A percentile compares a stretch with the other conserved stretches of the same genome.
phyloP scores from a whole-genome alignment of 2,113 vertebrate genomes.

The Chaetops frenatus region DNA sequence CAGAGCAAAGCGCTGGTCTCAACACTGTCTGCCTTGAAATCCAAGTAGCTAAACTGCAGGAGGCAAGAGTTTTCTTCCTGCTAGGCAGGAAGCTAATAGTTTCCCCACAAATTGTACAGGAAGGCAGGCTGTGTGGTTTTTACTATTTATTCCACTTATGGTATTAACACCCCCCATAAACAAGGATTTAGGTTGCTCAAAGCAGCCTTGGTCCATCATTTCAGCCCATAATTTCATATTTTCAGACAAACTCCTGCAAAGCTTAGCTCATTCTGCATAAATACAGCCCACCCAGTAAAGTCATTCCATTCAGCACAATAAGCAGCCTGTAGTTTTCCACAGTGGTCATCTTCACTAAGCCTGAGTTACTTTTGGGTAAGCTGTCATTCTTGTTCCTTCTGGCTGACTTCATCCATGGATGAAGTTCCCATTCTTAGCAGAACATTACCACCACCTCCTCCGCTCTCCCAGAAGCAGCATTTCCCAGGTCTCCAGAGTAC shows the following conservation, averaged over 20 bases:
- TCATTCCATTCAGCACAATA: not conserved
- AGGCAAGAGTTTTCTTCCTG: constrained; percentile 37
- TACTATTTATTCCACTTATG: not conserved
- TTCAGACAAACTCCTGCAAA: not conserved
- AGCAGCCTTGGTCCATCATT: not conserved
- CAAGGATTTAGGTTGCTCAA: not conserved
- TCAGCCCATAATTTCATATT: not conserved
- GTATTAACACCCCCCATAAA: not conserved
- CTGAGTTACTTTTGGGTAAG: not conserved
- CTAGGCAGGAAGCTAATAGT: constrained; percentile 19
- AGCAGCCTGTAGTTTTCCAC: not conserved
- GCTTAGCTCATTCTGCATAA: not conserved
- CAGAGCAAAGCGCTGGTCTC: not conserved
- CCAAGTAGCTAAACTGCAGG: constrained; percentile 26
- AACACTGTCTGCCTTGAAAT: constrained; percentile 29
- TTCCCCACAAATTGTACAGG: not conserved
- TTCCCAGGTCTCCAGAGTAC: not conserved
- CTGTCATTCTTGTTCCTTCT: not conserved
- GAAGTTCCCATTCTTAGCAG: not conserved
- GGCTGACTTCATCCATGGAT: not conserved
- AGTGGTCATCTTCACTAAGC: not conserved
- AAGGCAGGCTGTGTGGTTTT: not conserved
- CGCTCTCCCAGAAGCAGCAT: not conserved
- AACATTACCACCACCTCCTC: not conserved
- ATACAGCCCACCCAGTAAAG: not conserved